Conservation (phyloP, 2,797 vertebrate genomes). For the Pseudochirops corinnae region DNA sequence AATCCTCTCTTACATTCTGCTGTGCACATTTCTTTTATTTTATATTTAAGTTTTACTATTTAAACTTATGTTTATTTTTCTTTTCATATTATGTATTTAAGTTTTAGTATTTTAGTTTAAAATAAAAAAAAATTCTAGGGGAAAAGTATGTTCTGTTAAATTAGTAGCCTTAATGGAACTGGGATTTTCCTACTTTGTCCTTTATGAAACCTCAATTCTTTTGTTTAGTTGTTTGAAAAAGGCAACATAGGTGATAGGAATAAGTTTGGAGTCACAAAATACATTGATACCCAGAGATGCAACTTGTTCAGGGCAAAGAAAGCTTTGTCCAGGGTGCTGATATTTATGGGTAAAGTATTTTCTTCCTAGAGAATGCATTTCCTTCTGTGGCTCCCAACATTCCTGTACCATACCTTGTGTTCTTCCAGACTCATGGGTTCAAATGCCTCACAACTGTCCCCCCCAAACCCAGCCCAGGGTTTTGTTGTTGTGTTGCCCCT, state of each 20-base stretch:
- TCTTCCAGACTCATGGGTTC: not conserved
- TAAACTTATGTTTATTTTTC: too few species aligned
- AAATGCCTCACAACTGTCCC: not conserved
- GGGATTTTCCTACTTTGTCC: constrained; percentile 12
- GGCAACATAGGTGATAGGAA: not conserved
- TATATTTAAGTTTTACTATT: too few species aligned
- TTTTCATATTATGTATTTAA: too few species aligned
- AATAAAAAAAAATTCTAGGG: not conserved
- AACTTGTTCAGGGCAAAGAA: not conserved
- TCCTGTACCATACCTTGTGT: not conserved
- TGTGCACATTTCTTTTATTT: too few species aligned
- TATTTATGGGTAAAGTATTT: not conserved
- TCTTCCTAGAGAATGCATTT: not conserved
- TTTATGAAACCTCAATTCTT: constrained; percentile 17
- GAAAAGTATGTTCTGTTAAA: not conserved
- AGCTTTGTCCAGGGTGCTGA: not conserved
- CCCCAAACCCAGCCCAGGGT: not conserved
- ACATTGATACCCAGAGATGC: not conserved
- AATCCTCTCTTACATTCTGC: too few species aligned
- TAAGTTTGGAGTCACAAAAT: constrained; percentile 16
- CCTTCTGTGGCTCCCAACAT: not conserved
- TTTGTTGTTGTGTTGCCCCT: not conserved
- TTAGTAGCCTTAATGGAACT: not conserved
- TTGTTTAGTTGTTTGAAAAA: constrained; percentile 37
- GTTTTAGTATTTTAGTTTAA: too few species aligned